Evolutionary conservation across 2,113 vertebrate species (phyloP).

Genomic region (Myxocyprinus asiaticus): DNA sequence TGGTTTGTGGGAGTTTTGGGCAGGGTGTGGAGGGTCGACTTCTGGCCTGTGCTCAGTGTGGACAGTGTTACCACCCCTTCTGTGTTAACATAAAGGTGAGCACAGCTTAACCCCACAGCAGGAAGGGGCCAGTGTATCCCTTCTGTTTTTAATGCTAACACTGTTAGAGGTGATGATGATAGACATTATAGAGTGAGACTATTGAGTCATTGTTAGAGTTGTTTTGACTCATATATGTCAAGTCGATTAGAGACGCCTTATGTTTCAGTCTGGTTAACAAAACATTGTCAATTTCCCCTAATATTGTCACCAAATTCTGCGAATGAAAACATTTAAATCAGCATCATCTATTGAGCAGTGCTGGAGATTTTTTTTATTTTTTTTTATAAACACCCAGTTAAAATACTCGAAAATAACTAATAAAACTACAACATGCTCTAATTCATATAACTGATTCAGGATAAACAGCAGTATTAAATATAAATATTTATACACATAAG

Average conservation of each 20-base stretch:
- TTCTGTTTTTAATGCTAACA: too few species aligned
- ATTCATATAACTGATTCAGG: too few species aligned
- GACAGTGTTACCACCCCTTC: constrained; percentile 97
- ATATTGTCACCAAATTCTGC: too few species aligned
- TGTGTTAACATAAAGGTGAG: constrained; percentile 97
- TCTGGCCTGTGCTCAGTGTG: constrained; percentile 94
- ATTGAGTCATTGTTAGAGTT: neutral
- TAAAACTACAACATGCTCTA: too few species aligned
- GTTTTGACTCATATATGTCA: neutral
- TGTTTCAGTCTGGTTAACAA: neutral
- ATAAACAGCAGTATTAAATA: too few species aligned
- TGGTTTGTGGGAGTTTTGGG: constrained; percentile 96
- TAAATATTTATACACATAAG: too few species aligned
- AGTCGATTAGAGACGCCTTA: neutral
- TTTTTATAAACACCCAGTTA: too few species aligned
- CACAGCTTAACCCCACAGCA: neutral
- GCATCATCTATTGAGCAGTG: too few species aligned
- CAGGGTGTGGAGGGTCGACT: constrained; percentile 91
- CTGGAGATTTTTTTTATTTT: too few species aligned
- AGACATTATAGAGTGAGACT: neutral
- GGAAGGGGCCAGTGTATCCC: neutral
- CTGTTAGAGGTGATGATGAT: neutral
- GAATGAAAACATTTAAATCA: too few species aligned
- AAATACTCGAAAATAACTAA: too few species aligned
- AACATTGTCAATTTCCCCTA: too few species aligned